These are phyloP conservation scores for Bombus impatiens DNA, from an alignment of 1,140 invertebrate species.

Conservation along the genomic window DNA sequence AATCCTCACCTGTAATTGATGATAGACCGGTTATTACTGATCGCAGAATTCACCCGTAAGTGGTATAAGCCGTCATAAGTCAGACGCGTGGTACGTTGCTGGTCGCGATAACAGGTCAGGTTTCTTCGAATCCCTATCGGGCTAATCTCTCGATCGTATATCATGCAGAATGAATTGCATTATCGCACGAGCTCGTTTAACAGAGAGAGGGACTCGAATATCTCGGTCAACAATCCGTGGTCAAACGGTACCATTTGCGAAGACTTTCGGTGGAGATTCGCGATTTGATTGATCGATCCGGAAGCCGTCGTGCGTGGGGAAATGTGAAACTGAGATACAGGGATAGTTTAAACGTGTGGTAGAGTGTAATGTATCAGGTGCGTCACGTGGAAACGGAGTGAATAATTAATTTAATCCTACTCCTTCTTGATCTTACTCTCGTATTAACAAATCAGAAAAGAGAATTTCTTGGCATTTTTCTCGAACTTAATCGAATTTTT, in stretches of 20 bases:
- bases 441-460: neutral
- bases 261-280: neutral
- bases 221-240: slow-evolving; percentile 3
- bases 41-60: neutral
- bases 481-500: too few relatives aligned
- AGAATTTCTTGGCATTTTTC: too few relatives aligned
- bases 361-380: neutral
- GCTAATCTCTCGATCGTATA: slow-evolving; percentile 14
- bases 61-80: slow-evolving; percentile 38
- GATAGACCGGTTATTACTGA: neutral
- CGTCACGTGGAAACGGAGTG: neutral
- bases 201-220: neutral
- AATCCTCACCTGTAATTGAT: slow-evolving; percentile 6
- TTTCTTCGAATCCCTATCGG: slow-evolving; percentile 37
- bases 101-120: neutral
- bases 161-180: slow-evolving; percentile 33
- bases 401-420: neutral
- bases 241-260: slow-evolving; percentile 14
- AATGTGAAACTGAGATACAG: neutral
- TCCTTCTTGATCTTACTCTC: neutral
- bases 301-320: neutral
- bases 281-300: neutral
- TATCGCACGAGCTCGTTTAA: neutral
- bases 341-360: neutral
- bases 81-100: neutral